Base-by-base conservation (phyloP, 2,113 vertebrate genomes). In the Cyprinodon tularosa region DNA sequence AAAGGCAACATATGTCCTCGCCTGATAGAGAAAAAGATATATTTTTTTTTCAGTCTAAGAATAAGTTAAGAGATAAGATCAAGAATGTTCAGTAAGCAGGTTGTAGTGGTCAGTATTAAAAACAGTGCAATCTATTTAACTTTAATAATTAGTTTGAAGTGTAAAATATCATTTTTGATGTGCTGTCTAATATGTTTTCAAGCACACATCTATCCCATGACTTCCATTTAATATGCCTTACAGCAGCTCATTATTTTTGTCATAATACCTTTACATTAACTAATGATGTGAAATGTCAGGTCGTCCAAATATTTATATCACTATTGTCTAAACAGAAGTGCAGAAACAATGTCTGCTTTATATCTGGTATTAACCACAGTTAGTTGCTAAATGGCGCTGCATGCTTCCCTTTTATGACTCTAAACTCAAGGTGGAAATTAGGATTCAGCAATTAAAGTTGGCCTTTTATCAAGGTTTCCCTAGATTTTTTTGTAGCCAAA, bases 311-410 rank as follows among this genome's bases (percentile, higher is more conserved):
- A 44, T 73, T 76, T 81, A 22, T 77, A 17, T 71, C 64, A 71
- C 62, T 9, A n/a, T 47, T 39, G 45, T 78, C 53, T 10, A 17
- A 66, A 74, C 74, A 44, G 3, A 15, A 17, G 17, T 11, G 8
- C n/a, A 84, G 38, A 72, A 80, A 75, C 67, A 57, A 40, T 29
- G 68, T 39, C 70, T 69, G 50, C 63, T 74, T 77, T 84, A 4
- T 72, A 71, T 70, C 57, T 78, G 36, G 11, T 14, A 37, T 20
- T 15, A 61, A 22, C 40, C 36, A 20, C 68, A 59, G 48, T 36
- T 64, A 38, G 22, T 20, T 37, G 7, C 62, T 48, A 40, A 67
- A 70, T 81, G 44, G 50, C 61, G 70, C 57, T 38, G 47, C 10
- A 57, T 70, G 22, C 66, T 77, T 53, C 59, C n/a, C 29, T 50